Conservation (phyloP, 2,888 invertebrate genomes). For the Rhagium mordax region DNA sequence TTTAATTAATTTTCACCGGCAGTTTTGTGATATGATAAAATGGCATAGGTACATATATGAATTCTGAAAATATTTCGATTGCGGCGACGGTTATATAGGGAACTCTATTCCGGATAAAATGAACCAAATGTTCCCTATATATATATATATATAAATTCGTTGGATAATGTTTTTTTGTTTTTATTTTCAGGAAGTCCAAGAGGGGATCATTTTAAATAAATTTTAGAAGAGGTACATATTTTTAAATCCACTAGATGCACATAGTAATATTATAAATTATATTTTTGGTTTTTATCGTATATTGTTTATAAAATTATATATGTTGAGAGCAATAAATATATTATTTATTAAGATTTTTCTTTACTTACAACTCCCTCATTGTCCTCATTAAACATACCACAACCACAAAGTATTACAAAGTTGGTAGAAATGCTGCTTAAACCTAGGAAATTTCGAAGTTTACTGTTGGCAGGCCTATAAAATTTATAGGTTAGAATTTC, state of each 20-base stretch:
- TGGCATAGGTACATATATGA: not conserved
- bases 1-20: not conserved
- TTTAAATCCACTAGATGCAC: constrained; percentile 49
- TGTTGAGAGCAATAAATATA: constrained; percentile 50
- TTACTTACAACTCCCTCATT: not conserved
- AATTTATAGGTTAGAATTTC: too few species aligned
- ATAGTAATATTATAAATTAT: constrained; percentile 19
- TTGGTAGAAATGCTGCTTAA: too few species aligned
- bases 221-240: constrained; percentile 43
- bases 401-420: too few species aligned
- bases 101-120: too few species aligned
- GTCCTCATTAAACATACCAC: too few species aligned
- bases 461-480: too few species aligned
- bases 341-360: constrained; percentile 40
- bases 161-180: too few species aligned
- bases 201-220: constrained; percentile 10
- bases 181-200: constrained; percentile 37
- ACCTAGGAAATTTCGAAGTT: too few species aligned
- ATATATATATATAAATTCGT: too few species aligned
- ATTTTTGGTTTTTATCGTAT: constrained; percentile 31
- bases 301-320: constrained; percentile 48
- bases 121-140: too few species aligned
- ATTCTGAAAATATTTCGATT: too few species aligned
- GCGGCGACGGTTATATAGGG: too few species aligned
- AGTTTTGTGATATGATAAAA: not conserved